Base-by-base conservation (phyloP, 2,797 vertebrate genomes). In the Myotis planiceps region DNA sequence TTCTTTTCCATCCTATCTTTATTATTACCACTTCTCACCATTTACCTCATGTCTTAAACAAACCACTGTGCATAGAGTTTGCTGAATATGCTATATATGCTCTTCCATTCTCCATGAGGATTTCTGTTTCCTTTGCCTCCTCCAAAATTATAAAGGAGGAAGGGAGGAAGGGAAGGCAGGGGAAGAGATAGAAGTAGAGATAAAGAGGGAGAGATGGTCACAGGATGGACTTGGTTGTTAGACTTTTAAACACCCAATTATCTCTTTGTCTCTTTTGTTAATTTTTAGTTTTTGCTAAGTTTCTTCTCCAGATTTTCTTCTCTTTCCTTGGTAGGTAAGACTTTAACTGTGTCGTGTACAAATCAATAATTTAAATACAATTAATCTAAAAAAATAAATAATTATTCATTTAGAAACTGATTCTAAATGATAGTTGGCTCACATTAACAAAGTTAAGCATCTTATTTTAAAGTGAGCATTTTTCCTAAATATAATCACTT, bases 401-500 rank as follows among this genome's bases (percentile, higher is more conserved):
- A 49, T 47, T 88, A 47, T 74, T 63, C 2, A 32, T 25, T 71
- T 83, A 84, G 47, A 83, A 76, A 42, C 14, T 68, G 34, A 27
- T 71, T 49, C 15, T 76, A 55, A 68, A 23, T 18, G 6, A 74
- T 25, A 75, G 25, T 68, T 89, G 65, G 19, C 15, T 85, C 42
- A 51, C 53, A 80, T 75, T 42, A 86, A 71, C 27, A 66, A 96
- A 72, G n/a, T 81, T 69, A 66, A 63, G 5, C n/a, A 60, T 66
- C 16, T 71, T 86, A 84, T 58, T 92, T 58, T 86, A 76, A 88
- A 78, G 78, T 3, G 49, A 60, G 19, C 37, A 42, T 71, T 78
- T 45, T 91, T 93, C 75, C 27, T 91, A n/a, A 96, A 51, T 15
- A 2, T 58, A 85, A 65, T 13, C 58, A 80, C 76, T 96, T 94